Conservation (phyloP, 2,113 vertebrate species). For the Gallinago media region DNA sequence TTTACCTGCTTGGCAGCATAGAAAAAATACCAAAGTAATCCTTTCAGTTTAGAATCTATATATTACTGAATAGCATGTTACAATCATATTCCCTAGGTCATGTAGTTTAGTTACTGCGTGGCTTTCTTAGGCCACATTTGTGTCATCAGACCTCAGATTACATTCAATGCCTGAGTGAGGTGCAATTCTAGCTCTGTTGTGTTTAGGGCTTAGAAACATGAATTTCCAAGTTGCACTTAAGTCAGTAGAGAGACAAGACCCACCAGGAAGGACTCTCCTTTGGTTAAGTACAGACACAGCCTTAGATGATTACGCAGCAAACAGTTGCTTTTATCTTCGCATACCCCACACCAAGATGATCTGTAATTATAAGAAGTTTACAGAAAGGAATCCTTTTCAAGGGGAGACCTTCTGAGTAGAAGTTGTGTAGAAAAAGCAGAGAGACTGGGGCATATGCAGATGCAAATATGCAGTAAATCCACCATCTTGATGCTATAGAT, state of each 20-base stretch:
- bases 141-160: neutral
- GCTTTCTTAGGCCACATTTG: neutral
- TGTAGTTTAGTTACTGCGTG: neutral
- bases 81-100: rapidly evolving
- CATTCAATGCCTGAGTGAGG: rapidly evolving
- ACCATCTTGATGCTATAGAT: neutral
- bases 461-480: neutral
- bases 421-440: neutral
- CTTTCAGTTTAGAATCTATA: neutral
- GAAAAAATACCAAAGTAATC: neutral
- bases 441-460: rapidly evolving
- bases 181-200: neutral
- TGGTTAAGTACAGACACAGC: neutral
- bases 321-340: neutral
- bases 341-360: neutral
- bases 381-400: neutral
- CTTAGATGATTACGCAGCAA: neutral
- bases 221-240: neutral
- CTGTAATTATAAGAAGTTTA: neutral
- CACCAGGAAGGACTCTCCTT: neutral
- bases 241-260: neutral
- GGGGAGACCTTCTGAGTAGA: neutral
- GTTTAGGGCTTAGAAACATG: neutral
- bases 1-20: neutral
- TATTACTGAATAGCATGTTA: neutral